phyloP scores from a whole-genome alignment of 2,113 vertebrate species.

The Laticauda colubrina region DNA sequence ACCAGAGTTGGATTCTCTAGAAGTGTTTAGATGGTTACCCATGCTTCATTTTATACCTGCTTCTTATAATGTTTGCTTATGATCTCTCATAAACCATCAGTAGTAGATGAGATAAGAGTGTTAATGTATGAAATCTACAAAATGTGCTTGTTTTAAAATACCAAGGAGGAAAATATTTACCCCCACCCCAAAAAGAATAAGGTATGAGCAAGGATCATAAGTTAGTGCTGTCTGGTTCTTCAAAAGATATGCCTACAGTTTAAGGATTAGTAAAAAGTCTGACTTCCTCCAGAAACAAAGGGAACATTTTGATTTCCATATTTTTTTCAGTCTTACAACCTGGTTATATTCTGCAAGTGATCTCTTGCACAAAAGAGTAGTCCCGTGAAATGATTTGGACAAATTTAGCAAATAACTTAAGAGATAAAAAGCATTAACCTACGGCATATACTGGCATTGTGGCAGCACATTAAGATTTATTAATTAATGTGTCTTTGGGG shows the following conservation, averaged over 20 bases:
- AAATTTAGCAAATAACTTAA: slow-evolving; percentile 6
- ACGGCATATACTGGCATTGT: not conserved
- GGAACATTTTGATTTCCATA: slow-evolving; percentile 45
- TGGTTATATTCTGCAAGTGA: slow-evolving; percentile 47
- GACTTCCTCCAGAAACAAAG: slow-evolving; percentile 43
- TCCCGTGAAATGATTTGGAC: slow-evolving; percentile 4
- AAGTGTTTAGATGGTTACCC: not conserved
- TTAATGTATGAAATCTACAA: slow-evolving; percentile 1
- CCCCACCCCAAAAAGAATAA: not conserved
- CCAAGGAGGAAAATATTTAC: not conserved
- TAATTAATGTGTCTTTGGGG: not conserved
- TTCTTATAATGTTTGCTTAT: slow-evolving; percentile 3
- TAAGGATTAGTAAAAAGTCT: slow-evolving; percentile 42
- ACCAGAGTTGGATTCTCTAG: not conserved
- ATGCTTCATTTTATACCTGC: not conserved
- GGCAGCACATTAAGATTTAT: not conserved
- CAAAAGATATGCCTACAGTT: slow-evolving; percentile 49
- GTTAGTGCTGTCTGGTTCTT: slow-evolving; percentile 38
- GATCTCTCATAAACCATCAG: not conserved
- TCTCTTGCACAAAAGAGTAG: slow-evolving; percentile 4
- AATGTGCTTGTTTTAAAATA: not conserved
- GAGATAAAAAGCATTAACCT: not conserved
- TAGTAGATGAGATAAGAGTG: not conserved
- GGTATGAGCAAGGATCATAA: not conserved
- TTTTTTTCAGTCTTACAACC: slow-evolving; percentile 42